Conservation (phyloP, 1,140 invertebrate species). For the Drosophila simulans region DNA sequence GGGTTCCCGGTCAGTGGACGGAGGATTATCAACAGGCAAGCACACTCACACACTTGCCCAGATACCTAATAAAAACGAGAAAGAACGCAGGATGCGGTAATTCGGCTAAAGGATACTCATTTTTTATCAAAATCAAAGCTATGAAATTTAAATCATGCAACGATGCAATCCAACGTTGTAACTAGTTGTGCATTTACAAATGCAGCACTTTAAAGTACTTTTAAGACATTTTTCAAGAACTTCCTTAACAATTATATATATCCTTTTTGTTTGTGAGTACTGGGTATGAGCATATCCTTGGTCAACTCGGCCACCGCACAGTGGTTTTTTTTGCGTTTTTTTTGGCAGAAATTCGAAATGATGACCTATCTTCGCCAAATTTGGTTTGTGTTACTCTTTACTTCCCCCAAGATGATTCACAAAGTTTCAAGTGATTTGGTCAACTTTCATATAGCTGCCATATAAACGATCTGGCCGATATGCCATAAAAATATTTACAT, state of each 20-base stretch:
- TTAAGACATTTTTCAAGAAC: not conserved
- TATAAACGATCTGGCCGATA: too few species aligned
- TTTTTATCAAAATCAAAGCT: not conserved
- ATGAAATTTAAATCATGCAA: not conserved
- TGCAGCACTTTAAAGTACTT: not conserved
- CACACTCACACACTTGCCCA: slow-evolving; percentile 16
- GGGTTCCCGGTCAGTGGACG: slow-evolving; percentile 38
- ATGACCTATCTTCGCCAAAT: too few species aligned
- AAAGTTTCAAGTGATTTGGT: too few species aligned
- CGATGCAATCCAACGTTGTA: too few species aligned
- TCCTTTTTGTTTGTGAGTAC: not conserved
- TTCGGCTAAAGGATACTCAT: slow-evolving; percentile 20
- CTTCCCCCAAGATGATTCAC: too few species aligned
- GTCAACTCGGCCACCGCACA: slow-evolving; percentile 60
- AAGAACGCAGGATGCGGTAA: slow-evolving; percentile 1
- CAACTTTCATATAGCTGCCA: too few species aligned
- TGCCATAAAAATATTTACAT: too few species aligned
- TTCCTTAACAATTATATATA: not conserved
- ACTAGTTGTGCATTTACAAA: too few species aligned
- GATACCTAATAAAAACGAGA: slow-evolving; percentile 26
- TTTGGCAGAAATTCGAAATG: too few species aligned
- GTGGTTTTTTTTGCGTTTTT: too few species aligned
- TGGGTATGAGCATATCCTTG: slow-evolving; percentile 34
- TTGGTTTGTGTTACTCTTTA: too few species aligned
- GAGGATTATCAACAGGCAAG: slow-evolving; percentile 76